These are phyloP conservation scores for Fulmarus glacialis DNA, from an alignment of 2,113 vertebrate genomes.

Conservation along the genomic window DNA sequence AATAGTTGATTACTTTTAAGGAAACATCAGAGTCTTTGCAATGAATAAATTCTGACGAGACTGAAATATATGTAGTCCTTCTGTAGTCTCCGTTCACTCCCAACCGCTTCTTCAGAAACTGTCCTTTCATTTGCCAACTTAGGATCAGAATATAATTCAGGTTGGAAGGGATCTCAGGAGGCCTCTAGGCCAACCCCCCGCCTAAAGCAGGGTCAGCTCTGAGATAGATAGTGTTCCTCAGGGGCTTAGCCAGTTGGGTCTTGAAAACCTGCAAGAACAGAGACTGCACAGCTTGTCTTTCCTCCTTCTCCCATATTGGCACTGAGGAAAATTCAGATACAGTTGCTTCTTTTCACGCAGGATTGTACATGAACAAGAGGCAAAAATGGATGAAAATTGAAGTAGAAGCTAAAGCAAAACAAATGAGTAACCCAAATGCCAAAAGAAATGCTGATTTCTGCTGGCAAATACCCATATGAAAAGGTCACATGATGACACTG, in stretches of 20 bases:
- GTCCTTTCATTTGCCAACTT: neutral
- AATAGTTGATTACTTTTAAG: neutral
- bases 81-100: neutral
- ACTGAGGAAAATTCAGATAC: neutral
- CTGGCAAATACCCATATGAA: neutral
- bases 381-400: neutral
- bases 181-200: neutral
- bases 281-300: neutral
- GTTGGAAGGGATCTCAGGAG: neutral
- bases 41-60: neutral
- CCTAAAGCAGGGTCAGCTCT: neutral
- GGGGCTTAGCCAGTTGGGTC: neutral
- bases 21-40: neutral
- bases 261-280: neutral
- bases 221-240: neutral
- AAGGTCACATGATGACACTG: neutral
- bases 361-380: neutral
- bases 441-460: neutral
- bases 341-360: neutral
- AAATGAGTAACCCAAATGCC: neutral
- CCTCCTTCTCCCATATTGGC: neutral
- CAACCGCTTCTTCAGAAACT: neutral
- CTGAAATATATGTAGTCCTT: neutral
- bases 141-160: neutral
- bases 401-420: neutral